Base-by-base conservation (phyloP, 2,113 vertebrate species). In the Aptenodytes patagonicus region DNA sequence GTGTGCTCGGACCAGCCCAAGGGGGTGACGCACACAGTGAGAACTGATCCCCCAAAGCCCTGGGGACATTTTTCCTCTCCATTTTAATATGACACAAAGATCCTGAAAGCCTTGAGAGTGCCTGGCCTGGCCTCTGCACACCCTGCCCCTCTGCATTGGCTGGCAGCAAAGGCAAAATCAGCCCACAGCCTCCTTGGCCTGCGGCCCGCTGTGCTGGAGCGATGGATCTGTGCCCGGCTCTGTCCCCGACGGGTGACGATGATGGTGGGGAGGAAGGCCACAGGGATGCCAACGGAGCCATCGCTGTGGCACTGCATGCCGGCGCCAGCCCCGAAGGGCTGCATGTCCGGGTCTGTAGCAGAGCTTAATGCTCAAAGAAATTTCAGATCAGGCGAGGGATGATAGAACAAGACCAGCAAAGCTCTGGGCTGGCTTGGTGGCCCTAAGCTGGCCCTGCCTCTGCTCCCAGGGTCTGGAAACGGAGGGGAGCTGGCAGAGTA, bases 241-340 rank as follows among this genome's bases (percentile, higher is more conserved):
- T 60, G 52, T 61, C 66, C 46, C 72, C 3, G 2, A 26, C 1
- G 10, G 19, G 22, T 49, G 73, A 84, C 0, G 1, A 32, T 25
- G 31, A 24, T 6, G 4, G 8, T 6, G 2, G 15, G 31, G 2
- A 44, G 31, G 21, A 70, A 72, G 46, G 22, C 46, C 54, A 54
- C 4, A 1, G 18, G 7, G 71, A 36, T 2, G 7, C 34, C 38
- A 18, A 15, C 0, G 1, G 44, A n/a, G 17, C 76, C 28, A 11
- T 31, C 1, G 0, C 42, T 44, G 15, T 1, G 7, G 64, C 44
- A 52, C 42, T 19, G 34, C 44, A 28, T 5, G 5, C 24, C 6
- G 5, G 20, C 24, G 34, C 52, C 58, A 60, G 29, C 34, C 58
- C 51, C 12, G 2, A 42, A 54, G 72, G 66, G 29, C 34, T 4